phyloP scores from a whole-genome alignment of 2,888 invertebrate species.

The Lamellibrachia columna region DNA sequence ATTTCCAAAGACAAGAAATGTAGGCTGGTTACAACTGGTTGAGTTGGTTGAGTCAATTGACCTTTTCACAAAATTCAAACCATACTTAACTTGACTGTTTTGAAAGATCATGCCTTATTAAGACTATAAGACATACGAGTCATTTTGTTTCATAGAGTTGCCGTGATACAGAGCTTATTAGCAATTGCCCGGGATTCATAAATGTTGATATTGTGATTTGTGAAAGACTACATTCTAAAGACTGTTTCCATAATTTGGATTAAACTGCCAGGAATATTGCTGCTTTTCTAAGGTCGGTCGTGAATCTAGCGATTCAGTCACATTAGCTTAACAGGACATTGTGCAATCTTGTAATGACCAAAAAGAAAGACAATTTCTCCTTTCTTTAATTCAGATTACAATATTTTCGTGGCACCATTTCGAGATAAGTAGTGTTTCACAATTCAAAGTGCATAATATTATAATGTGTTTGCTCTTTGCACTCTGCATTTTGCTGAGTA shows the following conservation, averaged over 20 bases:
- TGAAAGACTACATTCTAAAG: not conserved
- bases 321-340: not conserved
- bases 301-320: not conserved
- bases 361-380: not conserved
- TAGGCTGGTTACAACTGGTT: too few species aligned
- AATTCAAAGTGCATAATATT: not conserved
- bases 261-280: not conserved
- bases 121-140: not conserved
- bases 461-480: not conserved
- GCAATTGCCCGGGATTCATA: not conserved
- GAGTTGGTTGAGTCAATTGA: too few species aligned
- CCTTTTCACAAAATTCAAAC: too few species aligned
- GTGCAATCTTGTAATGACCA: not conserved
- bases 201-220: not conserved
- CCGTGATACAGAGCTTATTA: not conserved
- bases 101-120: not conserved
- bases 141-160: not conserved
- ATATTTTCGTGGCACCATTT: not conserved
- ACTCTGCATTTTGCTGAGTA: not conserved
- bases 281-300: not conserved
- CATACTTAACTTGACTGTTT: too few species aligned
- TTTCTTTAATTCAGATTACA: not conserved
- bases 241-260: not conserved
- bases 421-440: not conserved
- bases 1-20: too few species aligned